Evolutionary conservation across 1,140 invertebrate genomes (phyloP).

Genomic region (Camponotus floridanus): DNA sequence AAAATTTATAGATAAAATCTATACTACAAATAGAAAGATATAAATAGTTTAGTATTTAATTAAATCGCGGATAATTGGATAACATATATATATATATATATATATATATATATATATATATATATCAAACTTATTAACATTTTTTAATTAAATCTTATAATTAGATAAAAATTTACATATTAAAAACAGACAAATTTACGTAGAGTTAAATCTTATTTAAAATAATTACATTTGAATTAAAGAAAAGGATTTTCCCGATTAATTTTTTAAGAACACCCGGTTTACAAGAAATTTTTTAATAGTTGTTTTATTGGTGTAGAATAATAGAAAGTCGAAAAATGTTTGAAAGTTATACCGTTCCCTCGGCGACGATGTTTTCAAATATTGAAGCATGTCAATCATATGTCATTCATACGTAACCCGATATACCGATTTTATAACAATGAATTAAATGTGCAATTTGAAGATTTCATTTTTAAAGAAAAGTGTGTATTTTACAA

Average conservation of each 20-base stretch:
- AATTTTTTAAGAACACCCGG: slow-evolving; percentile 4
- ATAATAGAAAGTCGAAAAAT: slow-evolving; percentile 54
- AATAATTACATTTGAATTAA: neutral
- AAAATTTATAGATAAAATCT: too few relatives aligned
- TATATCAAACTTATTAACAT: neutral
- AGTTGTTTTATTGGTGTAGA: slow-evolving; percentile 15
- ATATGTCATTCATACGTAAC: slow-evolving; percentile 28
- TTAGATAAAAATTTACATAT: neutral
- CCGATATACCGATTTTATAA: slow-evolving; percentile 12
- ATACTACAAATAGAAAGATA: too few relatives aligned
- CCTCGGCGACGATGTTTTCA: slow-evolving; percentile 64
- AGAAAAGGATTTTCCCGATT: neutral
- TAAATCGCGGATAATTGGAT: neutral
- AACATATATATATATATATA: neutral
- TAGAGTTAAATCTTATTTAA: neutral
- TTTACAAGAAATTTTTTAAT: neutral
- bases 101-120: too few relatives aligned
- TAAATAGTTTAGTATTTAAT: neutral
- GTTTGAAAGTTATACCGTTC: slow-evolving; percentile 54
- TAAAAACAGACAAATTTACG: neutral
- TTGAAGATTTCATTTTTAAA: neutral
- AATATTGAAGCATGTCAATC: slow-evolving; percentile 31
- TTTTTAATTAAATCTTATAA: too few relatives aligned
- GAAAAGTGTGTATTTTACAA: neutral
- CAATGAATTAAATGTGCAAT: slow-evolving; percentile 22